A percentile compares a stretch with the other conserved stretches of the same genome.
Conservation (phyloP, 2,888 invertebrate genomes). For the Alviniconcha strummeri region DNA sequence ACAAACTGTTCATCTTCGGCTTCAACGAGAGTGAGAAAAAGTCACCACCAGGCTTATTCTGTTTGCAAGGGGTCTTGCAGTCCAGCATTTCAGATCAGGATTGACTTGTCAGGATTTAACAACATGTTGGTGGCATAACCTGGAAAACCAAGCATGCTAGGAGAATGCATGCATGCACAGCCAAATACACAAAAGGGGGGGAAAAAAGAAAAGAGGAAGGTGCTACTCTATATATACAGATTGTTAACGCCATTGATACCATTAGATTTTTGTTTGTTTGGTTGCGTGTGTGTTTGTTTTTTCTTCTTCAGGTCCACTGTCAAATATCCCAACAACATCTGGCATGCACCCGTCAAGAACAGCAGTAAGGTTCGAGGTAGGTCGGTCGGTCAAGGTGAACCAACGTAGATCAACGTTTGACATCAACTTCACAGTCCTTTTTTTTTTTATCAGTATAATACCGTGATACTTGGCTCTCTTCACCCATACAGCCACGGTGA, state of each 20-base stretch:
- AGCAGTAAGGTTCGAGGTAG: conserved; percentile 29
- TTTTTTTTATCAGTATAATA: background rate
- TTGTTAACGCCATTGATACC: background rate
- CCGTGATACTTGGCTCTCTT: background rate
- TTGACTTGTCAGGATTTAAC: too few relatives aligned
- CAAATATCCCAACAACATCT: background rate
- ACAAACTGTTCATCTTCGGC: conserved; percentile 10
- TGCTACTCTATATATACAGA: conserved; percentile 27
- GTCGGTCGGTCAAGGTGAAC: conserved; percentile 22
- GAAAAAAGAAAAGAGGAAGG: background rate
- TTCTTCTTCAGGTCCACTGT: background rate
- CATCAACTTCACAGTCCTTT: background rate
- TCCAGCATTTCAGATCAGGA: too few relatives aligned
- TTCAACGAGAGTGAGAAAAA: background rate
- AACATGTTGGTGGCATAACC: too few relatives aligned
- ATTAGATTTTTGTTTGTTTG: too few relatives aligned
- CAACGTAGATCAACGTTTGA: background rate
- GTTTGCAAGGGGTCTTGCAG: too few relatives aligned
- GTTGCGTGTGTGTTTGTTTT: background rate
- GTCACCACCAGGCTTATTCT: background rate
- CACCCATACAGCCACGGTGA: background rate
- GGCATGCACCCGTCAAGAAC: conserved; percentile 26
- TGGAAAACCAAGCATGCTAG: too few relatives aligned
- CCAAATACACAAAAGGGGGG: too few relatives aligned
- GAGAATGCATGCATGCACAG: too few relatives aligned